A percentile compares a stretch with the other conserved stretches of the same genome.
These are phyloP conservation scores for Pogonomyrmex barbatus DNA, from an alignment of 1,140 invertebrate species.

Conservation along the genomic window DNA sequence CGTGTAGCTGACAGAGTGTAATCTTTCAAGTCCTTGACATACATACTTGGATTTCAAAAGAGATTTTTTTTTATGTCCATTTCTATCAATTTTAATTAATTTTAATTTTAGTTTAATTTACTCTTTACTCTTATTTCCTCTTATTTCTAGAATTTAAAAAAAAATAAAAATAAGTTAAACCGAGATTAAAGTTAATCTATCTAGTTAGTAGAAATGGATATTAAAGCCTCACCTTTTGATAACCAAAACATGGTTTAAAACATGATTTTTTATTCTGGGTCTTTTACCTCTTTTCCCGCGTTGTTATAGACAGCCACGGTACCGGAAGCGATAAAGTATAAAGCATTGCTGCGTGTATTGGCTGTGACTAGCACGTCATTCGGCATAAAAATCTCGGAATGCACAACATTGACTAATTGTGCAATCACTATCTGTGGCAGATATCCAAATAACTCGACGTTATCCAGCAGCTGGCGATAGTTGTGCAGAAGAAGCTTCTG, in stretches of 20 bases:
- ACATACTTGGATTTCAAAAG: too few relatives aligned
- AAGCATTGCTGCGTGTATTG: constrained; percentile 81
- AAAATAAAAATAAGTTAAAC: too few relatives aligned
- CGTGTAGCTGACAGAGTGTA: too few relatives aligned
- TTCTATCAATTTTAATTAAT: too few relatives aligned
- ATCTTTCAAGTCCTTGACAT: too few relatives aligned
- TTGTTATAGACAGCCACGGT: constrained; percentile 85
- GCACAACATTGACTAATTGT: constrained; percentile 81
- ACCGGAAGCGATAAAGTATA: constrained; percentile 86
- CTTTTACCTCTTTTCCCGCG: constrained; percentile 81
- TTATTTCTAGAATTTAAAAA: too few relatives aligned
- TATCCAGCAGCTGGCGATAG: constrained; percentile 83
- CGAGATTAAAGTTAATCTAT: too few relatives aligned
- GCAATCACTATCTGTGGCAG: constrained; percentile 80
- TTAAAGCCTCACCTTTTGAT: too few relatives aligned
- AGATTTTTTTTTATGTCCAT: too few relatives aligned
- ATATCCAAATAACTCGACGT: constrained; percentile 84
- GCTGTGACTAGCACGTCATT: constrained; percentile 86
- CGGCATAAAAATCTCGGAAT: constrained; percentile 84
- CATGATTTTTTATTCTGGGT: background rate
- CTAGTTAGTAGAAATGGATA: too few relatives aligned
- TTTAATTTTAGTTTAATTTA: too few relatives aligned
- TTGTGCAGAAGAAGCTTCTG: constrained; percentile 85
- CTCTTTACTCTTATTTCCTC: too few relatives aligned
- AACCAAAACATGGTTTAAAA: background rate